These are phyloP conservation scores for Equus quagga DNA, from an alignment of 2,113 vertebrate genomes.

Conservation along the genomic window DNA sequence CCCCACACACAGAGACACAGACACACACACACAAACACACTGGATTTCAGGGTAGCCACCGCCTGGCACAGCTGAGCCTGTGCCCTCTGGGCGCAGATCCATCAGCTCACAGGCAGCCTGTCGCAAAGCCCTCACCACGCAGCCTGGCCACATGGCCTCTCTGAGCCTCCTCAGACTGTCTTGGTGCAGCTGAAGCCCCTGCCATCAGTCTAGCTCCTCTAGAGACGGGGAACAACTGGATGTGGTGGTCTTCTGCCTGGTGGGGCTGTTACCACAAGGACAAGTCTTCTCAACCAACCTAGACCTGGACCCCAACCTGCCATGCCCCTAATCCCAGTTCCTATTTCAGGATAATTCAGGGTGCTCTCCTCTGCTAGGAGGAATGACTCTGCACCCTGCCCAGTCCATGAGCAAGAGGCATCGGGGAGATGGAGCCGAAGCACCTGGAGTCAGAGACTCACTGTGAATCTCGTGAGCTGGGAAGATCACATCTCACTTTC, in stretches of 20 bases:
- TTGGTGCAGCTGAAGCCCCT: neutral
- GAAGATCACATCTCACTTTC: neutral
- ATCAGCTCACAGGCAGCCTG: neutral
- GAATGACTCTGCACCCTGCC: neutral
- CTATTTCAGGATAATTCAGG: neutral
- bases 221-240: neutral
- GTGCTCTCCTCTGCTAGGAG: neutral
- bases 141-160: neutral
- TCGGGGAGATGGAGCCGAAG: neutral
- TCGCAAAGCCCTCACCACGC: neutral
- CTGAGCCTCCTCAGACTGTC: neutral
- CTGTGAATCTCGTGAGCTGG: neutral
- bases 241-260: neutral
- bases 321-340: fast-evolving
- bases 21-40: fast-evolving
- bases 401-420: neutral
- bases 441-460: neutral
- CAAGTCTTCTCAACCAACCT: neutral
- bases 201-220: neutral
- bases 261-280: neutral
- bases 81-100: neutral
- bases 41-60: neutral
- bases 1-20: too few relatives aligned
- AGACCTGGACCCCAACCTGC: neutral
- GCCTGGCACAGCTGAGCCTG: neutral